Evolutionary conservation across 2,113 vertebrate species (phyloP), one percentile per base, ranked within the genome.

Genomic region (Argyrosomus japonicus): DNA sequence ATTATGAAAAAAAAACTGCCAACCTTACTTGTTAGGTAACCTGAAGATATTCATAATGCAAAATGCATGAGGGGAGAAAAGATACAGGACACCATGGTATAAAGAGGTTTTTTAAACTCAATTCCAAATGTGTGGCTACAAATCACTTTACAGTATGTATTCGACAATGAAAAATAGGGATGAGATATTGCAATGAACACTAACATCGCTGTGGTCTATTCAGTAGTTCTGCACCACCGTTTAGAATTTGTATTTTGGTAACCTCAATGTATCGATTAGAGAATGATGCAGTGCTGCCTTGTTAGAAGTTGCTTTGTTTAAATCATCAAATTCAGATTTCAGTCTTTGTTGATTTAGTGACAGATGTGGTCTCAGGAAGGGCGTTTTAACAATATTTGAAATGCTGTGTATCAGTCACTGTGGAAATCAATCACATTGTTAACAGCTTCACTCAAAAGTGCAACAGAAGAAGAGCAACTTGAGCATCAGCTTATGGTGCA

Each of bases 51-150:
- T 40, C 36, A 40, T 40, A 40, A 40, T 40, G 36, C 36, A 17
- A 60, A 58, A 60, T 64, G 40, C 58, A 13, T 64, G 12, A 40
- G 65, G 62, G 47, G 8, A 36, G 63, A 68, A 47, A 40, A 40
- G 36, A 68, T 45, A 77, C 18, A 45, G n/a, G 15, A 53, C 10
- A 21, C 27, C 63, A 17, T 40, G 21, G 56, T 18, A 77, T 23
- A 25, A 68, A 77, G 5, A 68, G 43, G 27, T 8, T 36, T 13
- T 78, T 78, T 73, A 21, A 67, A 73, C 68, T 67, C 12, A 21
- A 6, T 50, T 51, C 10, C 36, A 21, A 54, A 7, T 54, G 51
- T 60, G 45, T 45, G 7, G 21, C 19, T 45, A 9, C 25, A 54
- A 50, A 73, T 25, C 47, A 25, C 54, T 40, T 65, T n/a, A 36